Evolutionary conservation across 92 coral and sea anemone genomes (phyloP).

Genomic region (Paragorgia papillata): DNA sequence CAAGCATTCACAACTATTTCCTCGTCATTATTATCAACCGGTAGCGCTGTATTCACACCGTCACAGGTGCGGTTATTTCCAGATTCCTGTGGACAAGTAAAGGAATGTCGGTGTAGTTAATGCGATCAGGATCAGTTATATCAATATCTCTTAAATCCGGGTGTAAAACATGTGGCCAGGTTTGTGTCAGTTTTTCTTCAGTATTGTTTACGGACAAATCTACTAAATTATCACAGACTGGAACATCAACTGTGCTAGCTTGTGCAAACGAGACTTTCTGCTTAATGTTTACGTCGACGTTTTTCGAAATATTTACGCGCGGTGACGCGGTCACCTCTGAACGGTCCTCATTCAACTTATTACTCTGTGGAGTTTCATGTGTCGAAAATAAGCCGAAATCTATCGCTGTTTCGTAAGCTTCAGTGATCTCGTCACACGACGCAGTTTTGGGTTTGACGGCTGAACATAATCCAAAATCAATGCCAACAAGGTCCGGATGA

Average conservation of each 20-base stretch:
- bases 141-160: conserved; percentile 3
- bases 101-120: background rate
- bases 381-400: background rate
- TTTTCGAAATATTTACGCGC: background rate
- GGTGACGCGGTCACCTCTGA: conserved; percentile 29
- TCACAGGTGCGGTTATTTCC: too few relatives aligned
- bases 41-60: background rate
- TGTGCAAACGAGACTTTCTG: too few relatives aligned
- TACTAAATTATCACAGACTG: conserved; percentile 12
- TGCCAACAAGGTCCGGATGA: conserved; percentile 13
- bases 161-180: background rate
- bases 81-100: too few relatives aligned
- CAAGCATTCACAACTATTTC: too few relatives aligned
- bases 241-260: too few relatives aligned
- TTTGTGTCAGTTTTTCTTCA: background rate
- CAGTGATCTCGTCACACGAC: background rate
- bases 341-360: background rate
- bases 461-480: background rate
- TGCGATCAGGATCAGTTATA: background rate
- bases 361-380: background rate
- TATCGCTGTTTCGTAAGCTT: background rate
- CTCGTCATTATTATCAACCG: background rate
- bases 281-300: too few relatives aligned
- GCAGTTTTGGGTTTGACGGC: background rate
- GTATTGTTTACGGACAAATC: background rate